A percentile compares a stretch with the other conserved stretches of the same genome.
These are phyloP conservation scores for Rhinoraja longicauda DNA, from an alignment of 2,797 vertebrate genomes.

Conservation along the genomic window DNA sequence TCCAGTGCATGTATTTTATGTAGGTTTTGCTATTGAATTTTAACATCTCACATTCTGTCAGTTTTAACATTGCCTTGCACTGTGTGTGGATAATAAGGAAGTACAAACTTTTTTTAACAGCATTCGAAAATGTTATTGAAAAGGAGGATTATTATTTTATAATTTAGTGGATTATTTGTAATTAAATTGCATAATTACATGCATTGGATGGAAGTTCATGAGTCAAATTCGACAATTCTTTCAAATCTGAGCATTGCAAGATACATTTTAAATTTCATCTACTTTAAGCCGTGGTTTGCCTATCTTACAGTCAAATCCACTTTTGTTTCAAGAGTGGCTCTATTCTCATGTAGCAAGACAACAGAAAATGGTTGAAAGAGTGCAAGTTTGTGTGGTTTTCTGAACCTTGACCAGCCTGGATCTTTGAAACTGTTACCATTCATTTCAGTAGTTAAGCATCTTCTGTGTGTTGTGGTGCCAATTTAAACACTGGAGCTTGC, in stretches of 20 bases:
- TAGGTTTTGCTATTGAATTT: neutral
- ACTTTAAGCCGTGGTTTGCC: neutral
- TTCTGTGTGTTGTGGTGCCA: neutral
- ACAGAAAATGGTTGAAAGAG: neutral
- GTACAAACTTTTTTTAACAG: neutral
- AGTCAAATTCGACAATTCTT: constrained; percentile 16
- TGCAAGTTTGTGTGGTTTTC: neutral
- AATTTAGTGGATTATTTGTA: constrained; percentile 8
- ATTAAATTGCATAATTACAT: constrained; percentile 19
- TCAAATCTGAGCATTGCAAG: neutral
- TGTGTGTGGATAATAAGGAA: neutral
- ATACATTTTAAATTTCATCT: neutral
- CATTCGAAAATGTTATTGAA: constrained; percentile 22
- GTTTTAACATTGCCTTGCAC: neutral
- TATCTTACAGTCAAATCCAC: neutral
- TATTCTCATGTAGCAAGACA: neutral
- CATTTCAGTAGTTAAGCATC: constrained; percentile 2
- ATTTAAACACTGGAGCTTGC: neutral
- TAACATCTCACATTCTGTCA: constrained; percentile 10
- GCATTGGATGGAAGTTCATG: neutral
- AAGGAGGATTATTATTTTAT: neutral
- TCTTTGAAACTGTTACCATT: neutral
- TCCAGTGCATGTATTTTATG: constrained; percentile 25
- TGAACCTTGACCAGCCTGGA: neutral
- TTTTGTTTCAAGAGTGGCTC: neutral